These are phyloP conservation scores for Fragum fragum DNA, from an alignment of 2,888 invertebrate species.

Conservation along the genomic window DNA sequence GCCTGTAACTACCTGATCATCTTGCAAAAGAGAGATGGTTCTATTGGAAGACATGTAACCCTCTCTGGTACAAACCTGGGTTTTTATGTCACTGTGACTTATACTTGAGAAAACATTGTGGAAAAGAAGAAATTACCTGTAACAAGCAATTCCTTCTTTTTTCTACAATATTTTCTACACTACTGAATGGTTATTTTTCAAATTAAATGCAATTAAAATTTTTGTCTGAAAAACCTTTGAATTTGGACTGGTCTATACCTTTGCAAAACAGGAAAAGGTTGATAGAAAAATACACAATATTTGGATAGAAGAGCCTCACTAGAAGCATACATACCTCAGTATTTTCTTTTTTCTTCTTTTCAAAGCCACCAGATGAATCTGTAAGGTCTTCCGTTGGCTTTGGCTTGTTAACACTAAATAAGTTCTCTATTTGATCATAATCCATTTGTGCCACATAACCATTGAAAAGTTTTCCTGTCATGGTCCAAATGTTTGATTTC, in stretches of 20 bases:
- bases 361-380: conserved; percentile 65
- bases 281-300: no score
- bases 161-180: not conserved
- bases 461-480: conserved; percentile 86
- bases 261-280: no score
- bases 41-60: no score
- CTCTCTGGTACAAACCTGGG: no score
- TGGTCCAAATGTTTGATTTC: conserved; percentile 97
- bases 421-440: conserved; percentile 84
- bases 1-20: no score
- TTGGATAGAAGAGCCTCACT: no score
- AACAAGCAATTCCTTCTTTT: conserved; percentile 3
- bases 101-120: not conserved
- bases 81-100: no score
- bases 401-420: conserved; percentile 79
- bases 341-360: conserved; percentile 82
- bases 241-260: no score
- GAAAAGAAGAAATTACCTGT: not conserved
- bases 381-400: conserved; percentile 39
- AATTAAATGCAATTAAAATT: no score
- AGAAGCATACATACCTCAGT: conserved; percentile 77
- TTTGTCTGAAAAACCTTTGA: no score
- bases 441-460: conserved; percentile 81
- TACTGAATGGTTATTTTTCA: no score
- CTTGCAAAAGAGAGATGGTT: no score